Evolutionary conservation across 2,888 invertebrate species (phyloP).

Genomic region (Norana najaformis): DNA sequence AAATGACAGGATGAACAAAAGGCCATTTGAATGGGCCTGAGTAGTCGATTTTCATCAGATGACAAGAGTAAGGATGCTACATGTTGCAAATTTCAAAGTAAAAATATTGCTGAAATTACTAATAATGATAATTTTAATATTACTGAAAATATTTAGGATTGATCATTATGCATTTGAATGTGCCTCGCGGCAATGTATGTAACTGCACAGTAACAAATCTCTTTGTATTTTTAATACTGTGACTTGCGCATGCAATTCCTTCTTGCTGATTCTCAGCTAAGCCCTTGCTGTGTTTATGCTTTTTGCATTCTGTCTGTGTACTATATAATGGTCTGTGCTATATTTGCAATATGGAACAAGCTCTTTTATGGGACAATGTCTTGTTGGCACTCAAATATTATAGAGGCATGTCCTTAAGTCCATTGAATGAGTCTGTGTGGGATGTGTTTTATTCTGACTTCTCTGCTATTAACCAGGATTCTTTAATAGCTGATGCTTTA

Average conservation of each 20-base stretch:
- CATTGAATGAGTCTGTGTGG: no score
- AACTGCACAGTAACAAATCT: conserved; percentile 2
- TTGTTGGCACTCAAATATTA: neutral
- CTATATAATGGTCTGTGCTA: neutral
- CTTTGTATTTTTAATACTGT: neutral
- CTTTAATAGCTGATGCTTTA: neutral
- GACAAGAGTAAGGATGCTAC: neutral
- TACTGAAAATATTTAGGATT: neutral
- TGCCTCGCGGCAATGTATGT: neutral
- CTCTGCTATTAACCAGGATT: neutral
- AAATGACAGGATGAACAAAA: neutral
- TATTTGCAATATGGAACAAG: no score
- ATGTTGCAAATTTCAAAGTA: neutral
- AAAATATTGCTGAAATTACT: neutral
- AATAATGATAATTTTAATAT: neutral
- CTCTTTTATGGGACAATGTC: neutral
- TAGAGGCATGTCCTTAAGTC: no score
- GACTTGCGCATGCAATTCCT: neutral
- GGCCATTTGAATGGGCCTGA: neutral
- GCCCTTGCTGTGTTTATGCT: neutral
- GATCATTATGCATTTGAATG: conserved; percentile 4
- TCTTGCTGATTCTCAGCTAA: neutral
- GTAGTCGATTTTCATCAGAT: neutral
- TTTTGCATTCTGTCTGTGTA: neutral
- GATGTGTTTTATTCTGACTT: no score